phyloP scores from a whole-genome alignment of 23 tunicate species.

The Halocynthia roretzi region DNA sequence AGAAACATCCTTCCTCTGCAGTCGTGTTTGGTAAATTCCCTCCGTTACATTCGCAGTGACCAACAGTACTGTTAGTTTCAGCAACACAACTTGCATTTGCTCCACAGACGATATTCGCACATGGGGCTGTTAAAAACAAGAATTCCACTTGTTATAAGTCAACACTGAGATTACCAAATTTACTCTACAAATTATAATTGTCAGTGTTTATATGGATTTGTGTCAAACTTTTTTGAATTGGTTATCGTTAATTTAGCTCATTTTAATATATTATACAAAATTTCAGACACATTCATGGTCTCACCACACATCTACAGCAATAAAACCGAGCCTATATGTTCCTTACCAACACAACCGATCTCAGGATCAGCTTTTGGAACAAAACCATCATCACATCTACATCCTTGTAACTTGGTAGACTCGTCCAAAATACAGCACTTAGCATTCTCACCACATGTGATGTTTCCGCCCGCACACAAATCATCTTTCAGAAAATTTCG shows the following conservation, averaged over 20 bases:
- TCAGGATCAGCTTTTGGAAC: neutral
- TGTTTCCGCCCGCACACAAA: neutral
- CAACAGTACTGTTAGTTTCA: neutral
- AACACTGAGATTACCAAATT: neutral
- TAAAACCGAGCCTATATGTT: too few relatives aligned
- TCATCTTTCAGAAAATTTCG: neutral
- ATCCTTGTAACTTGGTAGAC: neutral
- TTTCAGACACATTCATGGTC: too few relatives aligned
- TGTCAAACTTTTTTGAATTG: too few relatives aligned
- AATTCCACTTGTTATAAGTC: neutral
- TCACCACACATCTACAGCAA: too few relatives aligned
- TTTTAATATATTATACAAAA: too few relatives aligned
- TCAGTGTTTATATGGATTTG: too few relatives aligned
- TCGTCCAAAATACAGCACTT: neutral
- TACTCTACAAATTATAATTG: too few relatives aligned
- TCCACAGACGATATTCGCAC: neutral
- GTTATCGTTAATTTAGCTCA: too few relatives aligned
- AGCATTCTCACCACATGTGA: neutral
- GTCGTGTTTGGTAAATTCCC: neutral
- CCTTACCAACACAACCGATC: neutral
- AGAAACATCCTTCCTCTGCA: conserved; percentile 1
- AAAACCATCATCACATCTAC: neutral
- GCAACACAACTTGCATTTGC: neutral
- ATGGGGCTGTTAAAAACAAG: neutral
- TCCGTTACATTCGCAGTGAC: neutral